Evolutionary conservation across 2,797 vertebrate species (phyloP).

Genomic region (Cottoperca gobio): DNA sequence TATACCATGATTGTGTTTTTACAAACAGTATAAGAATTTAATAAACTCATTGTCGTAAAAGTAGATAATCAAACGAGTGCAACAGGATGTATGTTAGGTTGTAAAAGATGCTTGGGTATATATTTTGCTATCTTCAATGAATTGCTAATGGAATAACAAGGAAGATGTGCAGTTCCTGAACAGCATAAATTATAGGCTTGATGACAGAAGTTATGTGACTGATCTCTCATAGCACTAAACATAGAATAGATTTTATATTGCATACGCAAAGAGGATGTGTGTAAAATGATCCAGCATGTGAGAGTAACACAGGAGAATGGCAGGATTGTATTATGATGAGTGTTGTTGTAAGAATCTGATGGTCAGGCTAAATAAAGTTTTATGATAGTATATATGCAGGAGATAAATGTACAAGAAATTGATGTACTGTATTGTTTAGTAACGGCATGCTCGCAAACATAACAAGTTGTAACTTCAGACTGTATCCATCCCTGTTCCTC

Average conservation of each 20-base stretch:
- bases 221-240: slow-evolving; percentile 5
- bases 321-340: background rate
- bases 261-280: slow-evolving; percentile 27
- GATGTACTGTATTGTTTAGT: background rate
- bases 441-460: background rate
- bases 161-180: slow-evolving; percentile 12
- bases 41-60: background rate
- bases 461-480: background rate
- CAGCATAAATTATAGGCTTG: slow-evolving; percentile 6
- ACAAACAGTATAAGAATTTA: background rate
- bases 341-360: background rate
- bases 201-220: slow-evolving; percentile 11
- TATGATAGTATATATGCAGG: background rate
- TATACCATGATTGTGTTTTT: background rate
- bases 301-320: background rate
- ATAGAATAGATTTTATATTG: slow-evolving; percentile 4
- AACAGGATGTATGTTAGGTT: background rate
- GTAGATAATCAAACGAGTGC: background rate
- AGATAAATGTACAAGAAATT: background rate
- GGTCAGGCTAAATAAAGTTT: background rate
- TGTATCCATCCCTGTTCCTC: background rate
- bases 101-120: background rate
- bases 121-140: background rate
- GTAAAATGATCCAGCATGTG: background rate
- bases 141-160: slow-evolving; percentile 2